Conservation (phyloP, 1,140 invertebrate genomes). For the Achatina immaculata region DNA sequence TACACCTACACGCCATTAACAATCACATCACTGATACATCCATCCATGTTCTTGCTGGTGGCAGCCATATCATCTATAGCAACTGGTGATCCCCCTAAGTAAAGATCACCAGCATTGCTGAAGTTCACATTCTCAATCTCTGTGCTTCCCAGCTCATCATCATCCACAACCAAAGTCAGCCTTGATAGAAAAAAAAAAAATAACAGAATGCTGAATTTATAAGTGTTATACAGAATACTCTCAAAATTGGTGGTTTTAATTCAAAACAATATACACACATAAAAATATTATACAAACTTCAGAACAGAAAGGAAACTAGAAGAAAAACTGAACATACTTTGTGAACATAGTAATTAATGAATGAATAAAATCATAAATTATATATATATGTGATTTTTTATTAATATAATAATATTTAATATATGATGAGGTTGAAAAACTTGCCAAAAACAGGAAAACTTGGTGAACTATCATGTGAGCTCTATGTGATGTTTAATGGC, state of each 20-base stretch:
- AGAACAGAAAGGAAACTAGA: too few relatives aligned
- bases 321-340: background rate
- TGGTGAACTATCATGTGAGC: too few relatives aligned
- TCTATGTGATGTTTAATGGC: too few relatives aligned
- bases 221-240: background rate
- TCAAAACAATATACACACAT: too few relatives aligned
- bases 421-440: too few relatives aligned
- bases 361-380: background rate
- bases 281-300: too few relatives aligned
- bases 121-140: slow-evolving; percentile 71
- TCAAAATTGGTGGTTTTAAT: background rate
- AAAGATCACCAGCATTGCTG: slow-evolving; percentile 73
- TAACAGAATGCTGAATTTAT: background rate
- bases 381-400: background rate
- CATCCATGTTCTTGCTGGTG: slow-evolving; percentile 75
- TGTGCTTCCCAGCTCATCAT: slow-evolving; percentile 74
- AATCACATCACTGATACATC: slow-evolving; percentile 85
- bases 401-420: background rate
- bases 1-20: slow-evolving; percentile 82
- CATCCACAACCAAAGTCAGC: slow-evolving; percentile 80
- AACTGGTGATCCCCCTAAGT: slow-evolving; percentile 79
- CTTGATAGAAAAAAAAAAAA: slow-evolving; percentile 48
- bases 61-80: slow-evolving; percentile 74
- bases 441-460: too few relatives aligned
- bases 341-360: background rate